A percentile compares a stretch with the other conserved stretches of the same genome.
phyloP scores from a whole-genome alignment of 2,113 vertebrate species.

The Terrapene triunguis region DNA sequence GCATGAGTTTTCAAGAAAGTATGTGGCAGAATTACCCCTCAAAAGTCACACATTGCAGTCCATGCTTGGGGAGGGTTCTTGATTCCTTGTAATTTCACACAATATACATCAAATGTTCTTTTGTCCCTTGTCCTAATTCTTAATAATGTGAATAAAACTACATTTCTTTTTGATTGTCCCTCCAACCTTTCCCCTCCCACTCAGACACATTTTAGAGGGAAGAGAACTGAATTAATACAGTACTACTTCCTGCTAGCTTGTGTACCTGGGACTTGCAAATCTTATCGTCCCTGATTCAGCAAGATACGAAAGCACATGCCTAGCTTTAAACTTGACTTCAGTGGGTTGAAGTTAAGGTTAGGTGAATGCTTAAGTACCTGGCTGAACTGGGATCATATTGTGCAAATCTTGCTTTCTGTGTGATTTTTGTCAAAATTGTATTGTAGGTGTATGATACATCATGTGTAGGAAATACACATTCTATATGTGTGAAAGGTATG shows the following conservation, averaged over 20 bases:
- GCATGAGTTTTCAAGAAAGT: no score
- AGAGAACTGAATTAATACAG: accelerated
- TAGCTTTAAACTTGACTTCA: not conserved
- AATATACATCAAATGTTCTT: not conserved
- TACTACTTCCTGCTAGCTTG: not conserved
- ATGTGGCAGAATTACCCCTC: not conserved
- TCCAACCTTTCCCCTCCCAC: not conserved
- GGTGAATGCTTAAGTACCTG: not conserved
- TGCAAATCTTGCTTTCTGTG: not conserved
- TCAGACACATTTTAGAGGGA: not conserved
- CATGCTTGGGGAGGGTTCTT: not conserved
- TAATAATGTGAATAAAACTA: not conserved
- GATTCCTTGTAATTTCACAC: not conserved
- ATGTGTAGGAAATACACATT: not conserved
- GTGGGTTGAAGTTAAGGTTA: not conserved
- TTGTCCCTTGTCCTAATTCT: not conserved
- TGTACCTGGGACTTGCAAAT: not conserved
- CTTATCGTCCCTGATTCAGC: not conserved
- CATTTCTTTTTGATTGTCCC: not conserved
- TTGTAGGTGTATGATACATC: not conserved
- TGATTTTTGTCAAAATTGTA: not conserved
- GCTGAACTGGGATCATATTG: not conserved
- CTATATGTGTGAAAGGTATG: not conserved
- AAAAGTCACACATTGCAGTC: not conserved
- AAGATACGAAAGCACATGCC: not conserved